These are phyloP conservation scores for Drosophila albomicans DNA, from an alignment of 1,140 invertebrate genomes.

Conservation along the genomic window DNA sequence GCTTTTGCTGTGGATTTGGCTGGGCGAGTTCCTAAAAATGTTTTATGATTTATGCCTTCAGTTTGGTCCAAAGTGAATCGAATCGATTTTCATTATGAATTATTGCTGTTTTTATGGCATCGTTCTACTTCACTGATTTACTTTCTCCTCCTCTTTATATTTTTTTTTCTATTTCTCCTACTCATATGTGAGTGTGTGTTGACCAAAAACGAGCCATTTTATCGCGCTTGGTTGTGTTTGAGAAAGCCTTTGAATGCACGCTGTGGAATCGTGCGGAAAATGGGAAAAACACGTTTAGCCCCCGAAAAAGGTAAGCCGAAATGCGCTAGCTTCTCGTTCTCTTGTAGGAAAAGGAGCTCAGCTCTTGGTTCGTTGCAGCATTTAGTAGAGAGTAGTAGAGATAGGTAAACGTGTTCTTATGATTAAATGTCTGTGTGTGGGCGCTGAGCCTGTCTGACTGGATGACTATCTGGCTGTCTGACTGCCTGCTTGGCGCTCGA, in stretches of 20 bases:
- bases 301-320: conserved; percentile 45
- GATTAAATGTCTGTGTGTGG: conserved; percentile 13
- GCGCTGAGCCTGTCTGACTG: conserved; percentile 18
- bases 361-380: conserved; percentile 27
- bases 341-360: background rate
- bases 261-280: conserved; percentile 71
- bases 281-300: conserved; percentile 61
- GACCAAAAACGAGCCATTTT: conserved; percentile 48
- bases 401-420: background rate
- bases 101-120: conserved; percentile 70
- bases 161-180: conserved; percentile 14
- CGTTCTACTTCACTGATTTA: conserved; percentile 70
- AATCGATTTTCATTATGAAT: conserved; percentile 74
- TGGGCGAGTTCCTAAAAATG: conserved; percentile 50
- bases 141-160: conserved; percentile 32
- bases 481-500: conserved; percentile 27
- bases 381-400: too few relatives aligned
- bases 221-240: conserved; percentile 33
- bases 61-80: conserved; percentile 62
- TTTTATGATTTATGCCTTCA: conserved; percentile 57
- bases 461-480: too few relatives aligned
- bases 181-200: conserved; percentile 29
- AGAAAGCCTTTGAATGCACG: conserved; percentile 61
- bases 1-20: conserved; percentile 40
- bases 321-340: background rate